A percentile compares a stretch with the other conserved stretches of the same genome.
Conservation (phyloP, 1,140 invertebrate species). For the Caerostris darwini region DNA sequence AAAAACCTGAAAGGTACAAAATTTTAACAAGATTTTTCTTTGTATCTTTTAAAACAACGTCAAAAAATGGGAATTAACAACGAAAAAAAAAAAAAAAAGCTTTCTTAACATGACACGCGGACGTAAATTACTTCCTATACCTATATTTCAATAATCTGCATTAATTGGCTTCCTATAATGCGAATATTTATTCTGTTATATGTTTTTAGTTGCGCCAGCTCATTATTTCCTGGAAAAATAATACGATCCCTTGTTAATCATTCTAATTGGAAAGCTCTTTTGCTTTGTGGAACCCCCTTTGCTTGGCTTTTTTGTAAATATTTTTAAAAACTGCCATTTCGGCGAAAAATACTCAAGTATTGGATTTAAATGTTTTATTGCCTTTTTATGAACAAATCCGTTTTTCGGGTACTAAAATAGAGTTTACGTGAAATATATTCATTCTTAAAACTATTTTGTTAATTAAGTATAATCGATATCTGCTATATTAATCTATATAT, state of each 20-base stretch:
- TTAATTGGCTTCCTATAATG: neutral
- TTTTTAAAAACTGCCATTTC: neutral
- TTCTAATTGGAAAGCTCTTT: constrained; percentile 1
- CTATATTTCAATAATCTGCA: constrained; percentile 16
- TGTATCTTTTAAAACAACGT: too few relatives aligned
- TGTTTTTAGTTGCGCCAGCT: neutral
- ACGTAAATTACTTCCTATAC: neutral
- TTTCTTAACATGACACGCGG: neutral
- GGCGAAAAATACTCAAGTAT: neutral
- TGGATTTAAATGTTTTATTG: neutral
- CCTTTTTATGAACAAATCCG: neutral
- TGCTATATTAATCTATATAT: too few relatives aligned
- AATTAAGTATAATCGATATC: too few relatives aligned
- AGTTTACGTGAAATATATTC: too few relatives aligned
- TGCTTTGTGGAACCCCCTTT: neutral
- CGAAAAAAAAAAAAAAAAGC: neutral
- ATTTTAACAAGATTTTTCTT: too few relatives aligned
- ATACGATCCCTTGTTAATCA: constrained; percentile 25
- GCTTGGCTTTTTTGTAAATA: neutral
- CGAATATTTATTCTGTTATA: neutral
- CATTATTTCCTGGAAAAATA: neutral
- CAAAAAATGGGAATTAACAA: too few relatives aligned
- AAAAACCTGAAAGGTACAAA: too few relatives aligned
- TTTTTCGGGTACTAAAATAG: neutral
- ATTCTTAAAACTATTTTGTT: too few relatives aligned